Evolutionary conservation across 2,888 invertebrate species (phyloP), one percentile per base, ranked within the genome.

Genomic region (Leptinotarsa tumamoca): DNA sequence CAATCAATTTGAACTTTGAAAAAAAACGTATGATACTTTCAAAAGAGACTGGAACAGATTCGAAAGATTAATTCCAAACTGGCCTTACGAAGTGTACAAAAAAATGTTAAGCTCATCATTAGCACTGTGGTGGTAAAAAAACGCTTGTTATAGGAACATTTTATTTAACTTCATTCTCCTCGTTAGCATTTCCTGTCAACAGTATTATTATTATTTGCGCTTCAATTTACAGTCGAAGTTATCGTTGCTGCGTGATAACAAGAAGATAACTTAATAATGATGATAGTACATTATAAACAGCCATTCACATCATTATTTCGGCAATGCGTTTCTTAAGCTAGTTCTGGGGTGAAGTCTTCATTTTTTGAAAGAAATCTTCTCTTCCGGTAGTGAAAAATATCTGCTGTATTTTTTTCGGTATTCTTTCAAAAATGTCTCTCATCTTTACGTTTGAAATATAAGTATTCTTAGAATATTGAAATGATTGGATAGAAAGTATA

Each of bases 141-240:
- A 3, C 15, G 18, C 21, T 58, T 58, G 58, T 58, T 17, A 23
- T 17, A 23, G 21, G 23, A 17, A 23, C 58, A 58, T 23, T 58
- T 21, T 58, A 58, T 18, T 54, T 7, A 54, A n/a, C 58, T 15
- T 23, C 58, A 13, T 58, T 58, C 58, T 23, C 23, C 58, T 58
- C 58, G 58, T 58, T 58, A 58, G 58, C 21, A 58, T 58, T 58
- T 58, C 58, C 58, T 58, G 58, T 58, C 21, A 23, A 58, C 58
- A 23, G 58, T 23, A 21, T 13, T 58, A 15, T 58, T 58, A 58
- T 58, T 58, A 58, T 58, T 58, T 23, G 27, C 58, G 23, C 58
- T 15, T 23, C 27, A 58, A 58, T 27, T 27, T 58, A 58, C 58
- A 58, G 58, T 27, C 14, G 58, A 17, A 52, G 58, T 58, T 18